Base-by-base conservation (phyloP, 2,888 invertebrate genomes). In the Unio delphinus region DNA sequence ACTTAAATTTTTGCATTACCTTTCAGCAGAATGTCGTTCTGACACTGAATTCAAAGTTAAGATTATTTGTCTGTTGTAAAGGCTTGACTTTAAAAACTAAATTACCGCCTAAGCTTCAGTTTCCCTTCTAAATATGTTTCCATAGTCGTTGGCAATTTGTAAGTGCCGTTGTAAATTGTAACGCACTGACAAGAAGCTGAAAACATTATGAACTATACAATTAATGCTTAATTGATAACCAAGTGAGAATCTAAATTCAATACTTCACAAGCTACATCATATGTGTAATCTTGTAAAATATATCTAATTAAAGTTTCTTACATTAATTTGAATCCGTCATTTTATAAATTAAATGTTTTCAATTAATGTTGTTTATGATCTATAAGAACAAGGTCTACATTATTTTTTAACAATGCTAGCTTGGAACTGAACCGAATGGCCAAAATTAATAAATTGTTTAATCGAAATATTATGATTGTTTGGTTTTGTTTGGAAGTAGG, bases 211-310 rank as follows among this genome's bases (percentile, higher is more conserved):
- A 11, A 26, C 7, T 5, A 18, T 3, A 61, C 23, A 23, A 20
- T 18, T 7, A 30, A 55, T 15, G n/a, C 30, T 5, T 5, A 30
- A 30, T 30, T 18, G 15, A 30, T 20, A 65, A 6, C 67, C 62
- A 18, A 67, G 26, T 34, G 67, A 62, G 26, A 67, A 67, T 4
- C 67, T 56, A 67, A 54, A 67, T 61, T 45, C 55, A 30, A 67
- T 34, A 4, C 5, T 30, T 67, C 67, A 55, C 23, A 62, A 55
- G 62, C 61, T 30, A 55, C 7, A 6, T 28, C 11, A 62, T 67
- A 62, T 3, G 18, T 55, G 23, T 67, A 67, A 62, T 55, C 63
- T 55, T 56, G 30, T 5, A 65, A 57, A 26, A 28, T n/a, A 34
- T n/a, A 57, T 26, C 15, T 56, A 6, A 55, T 34, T 20, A 54